Evolutionary conservation across 1,140 invertebrate species (phyloP).

Genomic region (Drosophila melanica): DNA sequence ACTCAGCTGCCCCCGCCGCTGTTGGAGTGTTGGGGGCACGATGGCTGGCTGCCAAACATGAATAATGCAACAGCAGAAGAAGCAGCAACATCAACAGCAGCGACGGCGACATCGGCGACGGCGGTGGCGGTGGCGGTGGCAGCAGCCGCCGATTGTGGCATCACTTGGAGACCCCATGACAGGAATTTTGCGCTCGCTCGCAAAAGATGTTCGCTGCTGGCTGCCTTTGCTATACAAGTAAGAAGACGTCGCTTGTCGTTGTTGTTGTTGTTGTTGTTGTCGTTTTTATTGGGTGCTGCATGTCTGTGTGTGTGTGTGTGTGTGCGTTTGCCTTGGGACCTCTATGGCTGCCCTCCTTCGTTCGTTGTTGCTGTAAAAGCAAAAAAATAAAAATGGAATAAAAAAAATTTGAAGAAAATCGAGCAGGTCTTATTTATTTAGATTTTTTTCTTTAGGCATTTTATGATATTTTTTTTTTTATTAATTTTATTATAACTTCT

Average conservation of each 20-base stretch:
- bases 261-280: constrained; percentile 18
- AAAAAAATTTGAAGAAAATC: constrained; percentile 70
- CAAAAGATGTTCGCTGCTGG: constrained; percentile 58
- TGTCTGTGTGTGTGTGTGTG: constrained; percentile 11
- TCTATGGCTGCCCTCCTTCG: constrained; percentile 35
- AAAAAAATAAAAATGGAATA: constrained; percentile 6
- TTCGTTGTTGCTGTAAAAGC: constrained; percentile 38
- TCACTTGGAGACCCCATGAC: constrained; percentile 59
- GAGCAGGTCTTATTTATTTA: constrained; percentile 77
- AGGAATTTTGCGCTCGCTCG: constrained; percentile 63
- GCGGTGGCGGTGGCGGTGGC: constrained; percentile 22
- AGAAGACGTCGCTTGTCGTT: constrained; percentile 53
- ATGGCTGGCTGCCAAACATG: constrained; percentile 70
- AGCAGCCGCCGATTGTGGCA: constrained; percentile 49
- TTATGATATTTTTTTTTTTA: constrained; percentile 44
- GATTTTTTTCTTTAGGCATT: constrained; percentile 53
- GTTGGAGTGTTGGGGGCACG: constrained; percentile 36
- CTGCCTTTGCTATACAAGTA: constrained; percentile 41
- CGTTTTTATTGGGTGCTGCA: constrained; percentile 34
- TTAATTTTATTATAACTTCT: constrained; percentile 44
- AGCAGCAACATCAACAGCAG: constrained; percentile 24
- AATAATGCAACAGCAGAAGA: constrained; percentile 70
- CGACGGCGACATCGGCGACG: neutral
- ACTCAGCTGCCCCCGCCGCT: constrained; percentile 22
- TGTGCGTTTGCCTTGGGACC: constrained; percentile 43